Evolutionary conservation across 2,888 invertebrate genomes (phyloP), one percentile per base, ranked within the genome.

Genomic region (Caenorhabditis drosophilae): DNA sequence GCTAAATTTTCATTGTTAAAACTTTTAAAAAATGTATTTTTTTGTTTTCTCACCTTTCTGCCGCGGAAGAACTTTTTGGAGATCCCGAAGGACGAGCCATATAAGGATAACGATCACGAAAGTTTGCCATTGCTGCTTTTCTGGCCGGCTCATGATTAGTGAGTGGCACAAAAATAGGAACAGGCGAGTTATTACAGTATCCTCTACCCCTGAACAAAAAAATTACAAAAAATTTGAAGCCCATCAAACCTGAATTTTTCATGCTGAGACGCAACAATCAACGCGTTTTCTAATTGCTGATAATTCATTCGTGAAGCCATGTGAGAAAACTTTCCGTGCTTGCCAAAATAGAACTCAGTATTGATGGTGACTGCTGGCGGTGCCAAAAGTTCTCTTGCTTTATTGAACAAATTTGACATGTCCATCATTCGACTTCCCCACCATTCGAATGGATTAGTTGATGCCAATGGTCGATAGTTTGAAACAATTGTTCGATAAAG

Each of bases 311-410:
- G 25, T 2, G 34, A 11, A 23, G 41, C 41, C 6, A 63, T 2
- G n/a, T 63, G 45, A 2, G 27, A 20, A 15, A 57, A 41, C 23
- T 53, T 57, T 50, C 63, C 63, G n/a, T 27, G 16, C 6, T 35
- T n/a, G 4, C 23, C 25, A 27, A 63, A 63, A 6, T 31, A 54
- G 26, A 22, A 35, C 7, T 35, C 34, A 1, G 53, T 27, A 26
- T 53, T 50, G 12, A 63, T 40, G 2, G 50, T 12, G 3, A 57
- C 53, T 4, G 63, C 63, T 11, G 63, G 63, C 22, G 49, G 38
- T 0, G 63, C 57, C 12, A 63, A 25, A 34, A 42, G 48, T 22
- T 63, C 63, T 1, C 53, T 22, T 11, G 62, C 40, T n/a, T 52
- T 38, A 6, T 47, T 36, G 1, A 25, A 26, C n/a, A 62, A 18